Conservation (phyloP, 1,140 invertebrate genomes). For the Diuraphis noxia region DNA sequence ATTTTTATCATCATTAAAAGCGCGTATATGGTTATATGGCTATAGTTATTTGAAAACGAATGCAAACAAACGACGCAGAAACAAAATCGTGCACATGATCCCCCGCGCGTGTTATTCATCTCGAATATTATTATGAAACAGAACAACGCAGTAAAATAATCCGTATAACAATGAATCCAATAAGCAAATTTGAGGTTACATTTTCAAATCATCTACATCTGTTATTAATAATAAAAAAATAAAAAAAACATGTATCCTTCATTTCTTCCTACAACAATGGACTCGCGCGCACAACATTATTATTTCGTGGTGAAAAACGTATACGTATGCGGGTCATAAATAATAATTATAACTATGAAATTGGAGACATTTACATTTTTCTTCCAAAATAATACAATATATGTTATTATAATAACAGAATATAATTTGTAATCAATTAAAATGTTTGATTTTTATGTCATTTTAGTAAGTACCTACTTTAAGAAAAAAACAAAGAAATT, state of each 20-base stretch:
- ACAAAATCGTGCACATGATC: conserved; percentile 27
- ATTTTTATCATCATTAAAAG: conserved; percentile 22
- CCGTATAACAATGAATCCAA: conserved; percentile 24
- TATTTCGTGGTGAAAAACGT: not conserved
- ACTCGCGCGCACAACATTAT: not conserved
- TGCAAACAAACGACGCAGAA: conserved; percentile 11
- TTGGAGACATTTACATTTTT: not conserved
- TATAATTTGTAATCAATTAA: not conserved
- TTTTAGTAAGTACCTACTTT: not conserved
- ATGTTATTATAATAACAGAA: not conserved
- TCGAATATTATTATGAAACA: not conserved
- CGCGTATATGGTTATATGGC: not conserved
- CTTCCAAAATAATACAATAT: not conserved
- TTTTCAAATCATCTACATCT: not conserved
- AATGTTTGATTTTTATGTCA: not conserved
- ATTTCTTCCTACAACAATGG: not conserved
- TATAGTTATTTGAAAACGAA: conserved; percentile 26
- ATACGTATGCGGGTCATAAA: not conserved
- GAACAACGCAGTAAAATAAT: not conserved
- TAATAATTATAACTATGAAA: not conserved
- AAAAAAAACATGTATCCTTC: not conserved
- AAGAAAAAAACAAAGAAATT: not conserved
- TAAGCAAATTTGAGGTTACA: not conserved
- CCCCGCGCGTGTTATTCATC: not conserved
- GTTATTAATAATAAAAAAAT: conserved; percentile 1